Percentiles rank a stretch among this genome's conserved stretches.
phyloP scores from a whole-genome alignment of 1,140 invertebrate species.

The Heliconius eleuchia region DNA sequence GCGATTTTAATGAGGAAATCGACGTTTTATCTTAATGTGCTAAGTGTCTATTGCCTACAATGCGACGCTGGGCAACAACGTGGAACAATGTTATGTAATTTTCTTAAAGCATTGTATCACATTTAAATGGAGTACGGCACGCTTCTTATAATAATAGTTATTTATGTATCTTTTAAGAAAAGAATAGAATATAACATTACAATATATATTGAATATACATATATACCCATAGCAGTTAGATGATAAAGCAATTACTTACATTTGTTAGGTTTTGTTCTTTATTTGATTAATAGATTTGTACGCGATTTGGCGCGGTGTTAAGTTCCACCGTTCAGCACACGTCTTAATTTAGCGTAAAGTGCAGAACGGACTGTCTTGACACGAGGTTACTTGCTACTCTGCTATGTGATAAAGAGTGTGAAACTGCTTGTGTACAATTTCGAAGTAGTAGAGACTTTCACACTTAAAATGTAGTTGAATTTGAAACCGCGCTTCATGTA shows the following conservation, averaged over 20 bases:
- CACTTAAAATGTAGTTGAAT: too few species aligned
- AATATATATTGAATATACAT: not conserved
- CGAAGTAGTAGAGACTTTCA: too few species aligned
- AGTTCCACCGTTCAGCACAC: too few species aligned
- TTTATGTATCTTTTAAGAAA: not conserved
- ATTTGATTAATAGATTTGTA: too few species aligned
- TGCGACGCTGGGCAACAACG: constrained; percentile 14
- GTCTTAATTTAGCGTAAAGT: too few species aligned
- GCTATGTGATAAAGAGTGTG: too few species aligned
- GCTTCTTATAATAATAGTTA: not conserved
- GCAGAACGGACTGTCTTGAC: too few species aligned
- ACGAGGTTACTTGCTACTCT: too few species aligned
- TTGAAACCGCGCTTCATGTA: too few species aligned
- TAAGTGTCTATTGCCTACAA: constrained; percentile 20
- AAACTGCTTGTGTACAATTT: too few species aligned
- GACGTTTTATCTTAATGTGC: constrained; percentile 38
- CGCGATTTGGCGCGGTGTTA: too few species aligned
- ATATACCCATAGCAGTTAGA: not conserved
- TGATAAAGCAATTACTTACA: not conserved
- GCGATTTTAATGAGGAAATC: constrained; percentile 35
- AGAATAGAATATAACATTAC: not conserved
- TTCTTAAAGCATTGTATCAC: not conserved
- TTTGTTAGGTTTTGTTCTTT: too few species aligned
- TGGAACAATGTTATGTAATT: not conserved
- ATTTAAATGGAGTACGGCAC: not conserved